These are phyloP conservation scores for Drosophila bocki DNA, from an alignment of 1,140 invertebrate species.

Conservation along the genomic window DNA sequence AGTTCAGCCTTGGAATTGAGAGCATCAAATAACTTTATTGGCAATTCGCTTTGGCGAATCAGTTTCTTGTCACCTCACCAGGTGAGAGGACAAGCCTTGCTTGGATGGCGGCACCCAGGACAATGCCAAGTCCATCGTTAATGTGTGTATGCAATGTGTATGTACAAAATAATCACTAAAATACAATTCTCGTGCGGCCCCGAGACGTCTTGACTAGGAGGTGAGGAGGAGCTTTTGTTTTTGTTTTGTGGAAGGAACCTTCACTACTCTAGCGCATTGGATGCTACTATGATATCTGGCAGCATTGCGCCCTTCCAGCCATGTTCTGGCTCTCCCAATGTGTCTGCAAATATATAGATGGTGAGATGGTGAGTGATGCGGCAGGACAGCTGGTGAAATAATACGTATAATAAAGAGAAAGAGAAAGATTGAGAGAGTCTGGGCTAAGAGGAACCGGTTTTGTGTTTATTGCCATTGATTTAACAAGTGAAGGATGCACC, in stretches of 20 bases:
- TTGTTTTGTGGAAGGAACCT: conserved; percentile 68
- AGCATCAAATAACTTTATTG: conserved; percentile 70
- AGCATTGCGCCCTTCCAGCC: conserved; percentile 79
- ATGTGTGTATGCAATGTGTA: conserved; percentile 39
- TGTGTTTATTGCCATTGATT: conserved; percentile 43
- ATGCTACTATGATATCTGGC: conserved; percentile 79
- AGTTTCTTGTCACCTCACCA: conserved; percentile 47
- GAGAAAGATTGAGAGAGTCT: conserved; percentile 9
- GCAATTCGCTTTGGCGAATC: conserved; percentile 56
- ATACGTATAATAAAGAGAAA: conserved; percentile 14
- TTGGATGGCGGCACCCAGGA: not conserved
- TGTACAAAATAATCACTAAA: conserved; percentile 76
- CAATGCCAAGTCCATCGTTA: conserved; percentile 27
- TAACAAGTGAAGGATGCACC: conserved; percentile 44
- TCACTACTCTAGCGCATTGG: conserved; percentile 50
- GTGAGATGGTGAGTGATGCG: conserved; percentile 71
- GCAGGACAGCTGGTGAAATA: conserved; percentile 20
- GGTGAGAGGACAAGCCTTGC: conserved; percentile 54
- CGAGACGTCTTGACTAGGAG: conserved; percentile 71
- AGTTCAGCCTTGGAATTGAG: conserved; percentile 16
- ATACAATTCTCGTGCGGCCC: conserved; percentile 60
- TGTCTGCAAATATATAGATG: conserved; percentile 83
- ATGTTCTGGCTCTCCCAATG: conserved; percentile 74
- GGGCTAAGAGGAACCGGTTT: conserved; percentile 31
- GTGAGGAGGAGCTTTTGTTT: conserved; percentile 66